Percentiles rank a stretch among this genome's conserved stretches.
Evolutionary conservation across 2,797 vertebrate species (phyloP).

Genomic region (Galago senegalensis): DNA sequence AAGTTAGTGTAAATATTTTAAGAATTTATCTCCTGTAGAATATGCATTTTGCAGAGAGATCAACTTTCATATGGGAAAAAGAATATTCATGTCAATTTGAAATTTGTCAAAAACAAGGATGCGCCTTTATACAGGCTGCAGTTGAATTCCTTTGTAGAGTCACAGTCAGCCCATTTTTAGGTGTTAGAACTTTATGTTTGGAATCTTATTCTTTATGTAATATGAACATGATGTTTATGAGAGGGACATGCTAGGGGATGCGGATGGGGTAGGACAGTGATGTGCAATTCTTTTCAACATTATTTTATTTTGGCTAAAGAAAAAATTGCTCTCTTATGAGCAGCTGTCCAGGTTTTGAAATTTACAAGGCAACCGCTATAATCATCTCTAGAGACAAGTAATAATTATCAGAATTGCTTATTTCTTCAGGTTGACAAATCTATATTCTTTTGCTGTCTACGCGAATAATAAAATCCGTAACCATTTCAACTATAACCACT

Average conservation of each 20-base stretch:
- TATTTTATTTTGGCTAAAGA: slow-evolving; percentile 36
- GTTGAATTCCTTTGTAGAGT: not conserved
- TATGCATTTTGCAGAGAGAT: slow-evolving; percentile 73
- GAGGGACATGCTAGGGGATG: slow-evolving; percentile 1
- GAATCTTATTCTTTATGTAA: slow-evolving; percentile 20
- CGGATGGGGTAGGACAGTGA: not conserved
- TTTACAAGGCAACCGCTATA: not conserved
- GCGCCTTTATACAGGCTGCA: slow-evolving; percentile 35
- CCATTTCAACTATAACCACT: not conserved
- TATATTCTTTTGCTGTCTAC: slow-evolving; percentile 11
- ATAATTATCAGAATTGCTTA: not conserved
- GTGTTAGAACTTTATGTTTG: slow-evolving; percentile 38
- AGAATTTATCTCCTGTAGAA: slow-evolving; percentile 57
- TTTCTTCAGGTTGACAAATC: slow-evolving; percentile 23
- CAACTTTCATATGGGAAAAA: slow-evolving; percentile 34
- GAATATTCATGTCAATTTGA: slow-evolving; percentile 27
- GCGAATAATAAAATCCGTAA: slow-evolving; percentile 20
- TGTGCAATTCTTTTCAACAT: slow-evolving; percentile 29
- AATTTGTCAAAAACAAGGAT: slow-evolving; percentile 40
- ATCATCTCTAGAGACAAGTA: not conserved
- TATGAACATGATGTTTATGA: not conserved
- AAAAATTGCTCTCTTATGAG: slow-evolving; percentile 17
- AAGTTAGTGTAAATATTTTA: slow-evolving; percentile 71
- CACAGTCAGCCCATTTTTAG: slow-evolving; percentile 49
- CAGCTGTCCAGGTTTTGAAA: slow-evolving; percentile 48